Percentiles rank a stretch among this genome's conserved stretches.
Conservation (phyloP, 2,113 vertebrate genomes). For the Helogale parvula region DNA sequence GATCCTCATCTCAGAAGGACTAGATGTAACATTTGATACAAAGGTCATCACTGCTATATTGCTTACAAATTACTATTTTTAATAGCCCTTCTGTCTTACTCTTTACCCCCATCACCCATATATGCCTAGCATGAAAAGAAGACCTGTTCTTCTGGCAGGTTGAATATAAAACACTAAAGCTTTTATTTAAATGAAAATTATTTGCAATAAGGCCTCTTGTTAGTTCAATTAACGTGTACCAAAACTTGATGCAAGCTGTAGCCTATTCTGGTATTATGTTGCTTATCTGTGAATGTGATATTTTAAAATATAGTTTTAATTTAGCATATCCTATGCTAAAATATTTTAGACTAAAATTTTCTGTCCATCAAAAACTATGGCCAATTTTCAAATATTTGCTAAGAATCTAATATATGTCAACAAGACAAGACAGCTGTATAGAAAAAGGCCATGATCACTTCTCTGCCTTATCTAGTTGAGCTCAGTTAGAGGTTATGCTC, state of each 20-base stretch:
- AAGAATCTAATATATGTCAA: not conserved
- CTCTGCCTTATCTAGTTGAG: not conserved
- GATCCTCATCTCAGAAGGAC: slow-evolving; percentile 48
- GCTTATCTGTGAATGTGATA: not conserved
- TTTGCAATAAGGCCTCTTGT: slow-evolving; percentile 3
- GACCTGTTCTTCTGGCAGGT: slow-evolving; percentile 30
- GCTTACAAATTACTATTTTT: slow-evolving; percentile 18
- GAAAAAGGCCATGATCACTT: not conserved
- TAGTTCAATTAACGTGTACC: not conserved
- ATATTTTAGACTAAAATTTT: slow-evolving; percentile 38
- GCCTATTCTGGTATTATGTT: not conserved
- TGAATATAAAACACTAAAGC: slow-evolving; percentile 36
- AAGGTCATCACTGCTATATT: slow-evolving; percentile 46
- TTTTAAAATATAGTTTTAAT: slow-evolving; percentile 24
- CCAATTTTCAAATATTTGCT: slow-evolving; percentile 30
- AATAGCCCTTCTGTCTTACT: slow-evolving; percentile 45
- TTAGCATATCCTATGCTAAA: not conserved
- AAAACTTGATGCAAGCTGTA: slow-evolving; percentile 19
- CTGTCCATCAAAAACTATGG: not conserved
- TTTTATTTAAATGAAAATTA: slow-evolving; percentile 54
- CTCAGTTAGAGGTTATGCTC: not conserved
- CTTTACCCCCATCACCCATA: not conserved
- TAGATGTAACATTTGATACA: slow-evolving; percentile 57
- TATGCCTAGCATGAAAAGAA: not conserved
- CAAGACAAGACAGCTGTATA: not conserved